A percentile compares a stretch with the other conserved stretches of the same genome.
These are phyloP conservation scores for Rhagonycha lutea DNA, from an alignment of 2,888 invertebrate genomes.

Conservation along the genomic window DNA sequence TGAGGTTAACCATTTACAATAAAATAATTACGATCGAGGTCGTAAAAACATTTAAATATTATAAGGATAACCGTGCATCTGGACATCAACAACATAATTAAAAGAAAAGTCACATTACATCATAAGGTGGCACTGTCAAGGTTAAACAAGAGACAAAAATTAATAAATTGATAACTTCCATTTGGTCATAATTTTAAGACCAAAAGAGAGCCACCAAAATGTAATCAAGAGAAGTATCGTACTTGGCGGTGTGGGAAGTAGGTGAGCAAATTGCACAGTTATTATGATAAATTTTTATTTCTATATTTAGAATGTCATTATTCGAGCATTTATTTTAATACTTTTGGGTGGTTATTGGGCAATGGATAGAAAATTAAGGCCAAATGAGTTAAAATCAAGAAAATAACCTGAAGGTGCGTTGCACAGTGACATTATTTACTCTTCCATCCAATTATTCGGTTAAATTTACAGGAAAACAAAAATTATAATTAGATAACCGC, in stretches of 20 bases:
- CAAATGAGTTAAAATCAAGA: neutral
- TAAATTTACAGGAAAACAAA: neutral
- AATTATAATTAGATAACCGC: neutral
- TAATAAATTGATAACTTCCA: conserved; percentile 9
- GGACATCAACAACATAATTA: neutral
- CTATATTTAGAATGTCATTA: conserved; percentile 1
- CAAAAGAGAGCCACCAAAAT: neutral
- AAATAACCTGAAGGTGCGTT: neutral
- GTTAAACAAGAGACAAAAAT: conserved; percentile 8
- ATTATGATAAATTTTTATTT: neutral
- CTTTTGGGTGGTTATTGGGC: neutral
- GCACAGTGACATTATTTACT: conserved; percentile 4
- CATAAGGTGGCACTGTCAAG: conserved; percentile 27
- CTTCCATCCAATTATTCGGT: conserved; percentile 3
- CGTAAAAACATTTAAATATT: conserved; percentile 5
- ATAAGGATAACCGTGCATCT: neutral
- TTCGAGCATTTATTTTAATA: neutral
- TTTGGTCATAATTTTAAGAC: neutral
- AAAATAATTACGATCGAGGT: conserved; percentile 5
- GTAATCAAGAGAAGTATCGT: neutral
- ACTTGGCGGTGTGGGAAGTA: neutral
- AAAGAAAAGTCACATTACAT: conserved; percentile 13
- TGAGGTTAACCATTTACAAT: conserved; percentile 8
- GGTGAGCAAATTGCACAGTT: neutral
- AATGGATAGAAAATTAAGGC: neutral